Evolutionary conservation across 2,113 vertebrate species (phyloP), one percentile per base, ranked within the genome.

Genomic region (Orcinus orca): DNA sequence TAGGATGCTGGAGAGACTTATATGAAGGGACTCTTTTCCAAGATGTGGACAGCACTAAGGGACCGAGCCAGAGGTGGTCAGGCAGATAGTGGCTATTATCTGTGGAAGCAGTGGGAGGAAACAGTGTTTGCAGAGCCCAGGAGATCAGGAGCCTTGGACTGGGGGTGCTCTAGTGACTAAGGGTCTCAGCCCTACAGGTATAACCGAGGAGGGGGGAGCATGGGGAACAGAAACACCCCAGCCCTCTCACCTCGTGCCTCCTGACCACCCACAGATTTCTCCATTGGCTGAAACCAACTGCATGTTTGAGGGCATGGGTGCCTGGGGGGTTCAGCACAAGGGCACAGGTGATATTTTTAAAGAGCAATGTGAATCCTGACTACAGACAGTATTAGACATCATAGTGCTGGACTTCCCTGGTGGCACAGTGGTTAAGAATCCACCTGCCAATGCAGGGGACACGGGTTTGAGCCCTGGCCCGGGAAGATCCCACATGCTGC

Each of bases 201-300:
- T 31, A 33, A 29, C 12, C 5, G 8, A 88, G 68, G 44, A 33
- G 2, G 0, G 7, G 50, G 33, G 31, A 3, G 2, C 4, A 0
- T 2, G 2, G 44, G 67, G 1, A 74, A 4, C 4, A 44, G 55
- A n/a, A 26, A 12, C 31, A 3, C 4, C 44, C 10, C 26, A 31
- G 62, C 12, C n/a, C 11, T 47, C 5, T 36, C 10, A 38, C 44
- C n/a, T 83, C 21, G 0, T 12, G 25, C 9, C 31, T 53, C 31
- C 31, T 81, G 50, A 6, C 5, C 23, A 36, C 62, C 10, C 9
- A 8, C 25, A 18, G 10, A 1, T 31, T 33, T 38, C 8, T 50
- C 26, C 20, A 38, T 13, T 71, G 67, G 20, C 53, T 44, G 12
- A 90, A 38, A 26, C 36, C 21, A 41, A 8, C 20, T 68, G 44